phyloP scores from a whole-genome alignment of 92 coral and sea anemone species.

The Anthopleura xanthogrammica region DNA sequence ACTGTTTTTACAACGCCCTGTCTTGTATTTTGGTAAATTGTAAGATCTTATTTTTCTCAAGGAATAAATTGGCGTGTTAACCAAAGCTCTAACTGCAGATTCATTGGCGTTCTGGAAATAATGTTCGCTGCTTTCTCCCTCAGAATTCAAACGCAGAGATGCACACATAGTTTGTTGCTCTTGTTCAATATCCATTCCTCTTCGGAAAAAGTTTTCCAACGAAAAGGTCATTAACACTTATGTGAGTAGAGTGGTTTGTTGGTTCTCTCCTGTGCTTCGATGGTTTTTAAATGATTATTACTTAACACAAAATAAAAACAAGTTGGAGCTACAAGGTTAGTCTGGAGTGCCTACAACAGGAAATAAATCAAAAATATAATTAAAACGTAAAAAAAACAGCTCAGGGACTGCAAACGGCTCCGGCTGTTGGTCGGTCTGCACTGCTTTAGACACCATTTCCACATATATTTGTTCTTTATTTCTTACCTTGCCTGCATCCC shows the following conservation, averaged over 20 bases:
- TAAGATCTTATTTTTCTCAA: too few species aligned
- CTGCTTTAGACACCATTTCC: not conserved
- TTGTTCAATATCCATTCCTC: not conserved
- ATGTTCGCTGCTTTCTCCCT: not conserved
- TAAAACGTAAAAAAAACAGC: too few species aligned
- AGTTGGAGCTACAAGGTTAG: too few species aligned
- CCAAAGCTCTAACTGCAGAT: not conserved
- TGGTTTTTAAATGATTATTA: too few species aligned
- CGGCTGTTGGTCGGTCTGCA: not conserved
- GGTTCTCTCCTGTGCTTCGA: too few species aligned
- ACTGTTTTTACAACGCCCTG: too few species aligned
- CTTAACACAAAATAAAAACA: too few species aligned
- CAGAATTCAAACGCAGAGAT: not conserved
- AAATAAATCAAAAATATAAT: too few species aligned
- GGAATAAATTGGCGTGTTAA: too few species aligned
- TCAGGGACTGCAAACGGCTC: not conserved
- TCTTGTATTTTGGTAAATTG: too few species aligned
- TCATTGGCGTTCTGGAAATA: not conserved
- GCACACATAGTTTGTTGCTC: not conserved
- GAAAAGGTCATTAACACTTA: too few species aligned
- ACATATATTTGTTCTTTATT: not conserved
- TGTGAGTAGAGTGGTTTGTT: too few species aligned
- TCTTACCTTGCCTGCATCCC: constrained; percentile 7
- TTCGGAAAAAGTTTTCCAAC: not conserved
- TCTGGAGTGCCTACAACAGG: not conserved